Percentiles rank a stretch among this genome's conserved stretches.
Evolutionary conservation across 2,888 invertebrate species (phyloP).

Genomic region (Epistrophe grossulariae): DNA sequence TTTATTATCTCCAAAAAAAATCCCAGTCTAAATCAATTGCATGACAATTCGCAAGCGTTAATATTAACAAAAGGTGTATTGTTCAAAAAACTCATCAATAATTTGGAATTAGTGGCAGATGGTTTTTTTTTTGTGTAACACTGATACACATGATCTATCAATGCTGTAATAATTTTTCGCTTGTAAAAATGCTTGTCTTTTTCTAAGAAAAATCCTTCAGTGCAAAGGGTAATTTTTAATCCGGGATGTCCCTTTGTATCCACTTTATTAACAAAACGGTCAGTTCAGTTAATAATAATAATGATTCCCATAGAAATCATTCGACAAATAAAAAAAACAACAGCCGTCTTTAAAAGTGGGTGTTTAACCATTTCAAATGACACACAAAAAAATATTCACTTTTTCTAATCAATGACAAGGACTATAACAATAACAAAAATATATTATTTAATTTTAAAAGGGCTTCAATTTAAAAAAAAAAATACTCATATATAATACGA

Average conservation of each 20-base stretch:
- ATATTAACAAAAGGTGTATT: constrained; percentile 29
- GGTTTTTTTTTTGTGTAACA: constrained; percentile 15
- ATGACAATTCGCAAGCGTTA: constrained; percentile 17
- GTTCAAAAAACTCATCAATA: constrained; percentile 64
- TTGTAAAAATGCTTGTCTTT: constrained; percentile 55
- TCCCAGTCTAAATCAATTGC: constrained; percentile 5
- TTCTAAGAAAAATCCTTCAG: constrained; percentile 17
- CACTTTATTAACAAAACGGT: constrained; percentile 56
- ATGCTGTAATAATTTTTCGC: constrained; percentile 61
- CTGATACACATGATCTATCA: background rate
- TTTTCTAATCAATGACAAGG: constrained; percentile 45
- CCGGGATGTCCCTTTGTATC: constrained; percentile 45
- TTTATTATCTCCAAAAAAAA: constrained; percentile 2
- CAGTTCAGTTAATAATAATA: constrained; percentile 49
- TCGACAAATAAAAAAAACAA: background rate
- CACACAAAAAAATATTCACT: constrained; percentile 50
- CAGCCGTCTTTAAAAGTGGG: constrained; percentile 56
- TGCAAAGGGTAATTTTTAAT: constrained; percentile 40
- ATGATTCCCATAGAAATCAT: constrained; percentile 35
- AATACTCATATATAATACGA: constrained; percentile 37
- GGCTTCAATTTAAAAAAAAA: constrained; percentile 50
- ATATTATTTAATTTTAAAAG: constrained; percentile 49
- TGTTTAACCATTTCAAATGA: constrained; percentile 62
- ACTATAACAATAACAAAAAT: constrained; percentile 51
- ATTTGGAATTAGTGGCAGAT: constrained; percentile 67